Conservation (phyloP, 1,140 invertebrate species). For the Oncopodura yosiiana region DNA sequence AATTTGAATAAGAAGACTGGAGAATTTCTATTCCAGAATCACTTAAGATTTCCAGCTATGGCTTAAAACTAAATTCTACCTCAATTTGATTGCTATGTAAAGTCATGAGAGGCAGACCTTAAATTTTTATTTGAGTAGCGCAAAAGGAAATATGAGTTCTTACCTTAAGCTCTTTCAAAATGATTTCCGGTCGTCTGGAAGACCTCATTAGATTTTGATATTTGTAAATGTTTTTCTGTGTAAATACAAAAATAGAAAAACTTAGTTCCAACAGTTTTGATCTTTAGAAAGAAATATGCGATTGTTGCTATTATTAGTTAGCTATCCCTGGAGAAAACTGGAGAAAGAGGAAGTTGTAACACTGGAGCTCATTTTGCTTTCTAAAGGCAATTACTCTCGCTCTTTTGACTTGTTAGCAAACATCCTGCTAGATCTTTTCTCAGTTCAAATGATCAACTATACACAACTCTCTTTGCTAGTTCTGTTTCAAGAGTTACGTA, state of each 20-base stretch:
- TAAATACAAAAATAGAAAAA: conserved; percentile 30
- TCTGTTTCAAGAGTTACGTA: neutral
- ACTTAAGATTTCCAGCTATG: too few relatives aligned
- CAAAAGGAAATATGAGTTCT: conserved; percentile 31
- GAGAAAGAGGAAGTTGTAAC: neutral
- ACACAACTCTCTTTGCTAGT: neutral
- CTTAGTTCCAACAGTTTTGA: neutral
- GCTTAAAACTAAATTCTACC: too few relatives aligned
- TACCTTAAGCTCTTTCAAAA: conserved; percentile 70
- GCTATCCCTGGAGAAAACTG: neutral
- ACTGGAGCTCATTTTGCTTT: neutral
- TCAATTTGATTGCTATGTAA: too few relatives aligned
- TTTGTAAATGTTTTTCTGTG: conserved; percentile 70
- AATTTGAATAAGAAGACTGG: too few relatives aligned
- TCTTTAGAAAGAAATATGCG: neutral
- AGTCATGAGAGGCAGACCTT: too few relatives aligned
- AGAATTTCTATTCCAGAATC: too few relatives aligned
- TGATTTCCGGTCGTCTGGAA: conserved; percentile 59
- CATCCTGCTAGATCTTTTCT: neutral
- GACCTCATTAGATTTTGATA: conserved; percentile 60
- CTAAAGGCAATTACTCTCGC: neutral
- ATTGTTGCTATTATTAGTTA: neutral
- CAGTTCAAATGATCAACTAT: too few relatives aligned
- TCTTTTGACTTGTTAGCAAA: neutral
- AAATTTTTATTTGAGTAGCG: too few relatives aligned